Base-by-base conservation (phyloP, 2,113 vertebrate genomes). In the Machaerirhynchus nigripectus region DNA sequence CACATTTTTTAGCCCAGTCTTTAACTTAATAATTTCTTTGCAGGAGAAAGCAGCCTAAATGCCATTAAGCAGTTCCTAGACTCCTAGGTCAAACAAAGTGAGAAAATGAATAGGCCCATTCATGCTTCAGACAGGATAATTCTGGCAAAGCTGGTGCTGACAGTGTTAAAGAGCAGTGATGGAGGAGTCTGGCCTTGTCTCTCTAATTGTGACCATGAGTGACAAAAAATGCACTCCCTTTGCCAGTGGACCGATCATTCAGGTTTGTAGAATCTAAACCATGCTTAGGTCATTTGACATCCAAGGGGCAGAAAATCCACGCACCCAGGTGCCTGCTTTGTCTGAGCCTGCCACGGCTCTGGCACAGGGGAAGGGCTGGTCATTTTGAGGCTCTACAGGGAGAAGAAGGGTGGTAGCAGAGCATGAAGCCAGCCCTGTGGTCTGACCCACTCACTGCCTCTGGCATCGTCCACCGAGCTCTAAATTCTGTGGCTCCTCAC, bases 51-150 rank as follows among this genome's bases (percentile, higher is more conserved):
- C 53, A 85, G 79, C 39, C 89, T 84, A 78, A 93, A 83, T 80
- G 53, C 71, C 92, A 77, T 87, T 68, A 87, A 91, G 90, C 55
- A 81, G 67, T 61, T 93, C 56, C 53, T 93, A 82, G 79, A 93
- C 59, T 74, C 87, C 74, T 86, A 88, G 93, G 70, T 92, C 80
- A 84, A 89, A 71, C 47, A 79, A 88, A 84, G 63, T 97, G 89
- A 97, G 97, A 96, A 83, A 98, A 98, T 97, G 90, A 98, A 95
- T 93, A 95, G 91, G 87, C 52, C 95, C 74, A 96, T 95, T 98
- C 97, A 98, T 97, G 97, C 92, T 96, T 97, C 94, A 96, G 91
- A 97, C 93, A 96, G 90, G 87, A 91, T 97, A 96, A 98, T 96
- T 97, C 94, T 95, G 67, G 91, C 90, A 96, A 98, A 97, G 74